Percentiles rank a stretch among this genome's conserved stretches.
Evolutionary conservation across 2,888 invertebrate genomes (phyloP).

Genomic region (Polyploca ridens): DNA sequence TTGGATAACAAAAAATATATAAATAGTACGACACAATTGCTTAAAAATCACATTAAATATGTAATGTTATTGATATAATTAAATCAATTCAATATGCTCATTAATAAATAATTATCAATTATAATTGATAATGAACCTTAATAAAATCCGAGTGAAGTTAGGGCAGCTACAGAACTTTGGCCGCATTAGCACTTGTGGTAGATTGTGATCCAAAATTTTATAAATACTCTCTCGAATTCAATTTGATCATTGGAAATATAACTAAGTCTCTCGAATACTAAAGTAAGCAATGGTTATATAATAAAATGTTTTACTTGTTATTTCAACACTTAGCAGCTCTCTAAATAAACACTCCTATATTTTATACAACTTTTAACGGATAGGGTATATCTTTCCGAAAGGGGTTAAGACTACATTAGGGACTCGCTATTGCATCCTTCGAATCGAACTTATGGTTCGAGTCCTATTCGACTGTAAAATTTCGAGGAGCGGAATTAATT

Average conservation of each 20-base stretch:
- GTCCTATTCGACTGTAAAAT: too few relatives aligned
- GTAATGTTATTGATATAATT: background rate
- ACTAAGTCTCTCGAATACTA: background rate
- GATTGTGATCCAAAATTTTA: too few relatives aligned
- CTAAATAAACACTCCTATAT: background rate
- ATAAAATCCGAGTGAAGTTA: background rate
- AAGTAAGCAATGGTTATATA: background rate
- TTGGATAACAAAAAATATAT: background rate
- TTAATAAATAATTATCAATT: background rate
- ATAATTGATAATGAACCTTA: background rate
- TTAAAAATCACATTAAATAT: background rate
- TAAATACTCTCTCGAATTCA: background rate
- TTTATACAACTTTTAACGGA: background rate
- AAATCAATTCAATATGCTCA: background rate
- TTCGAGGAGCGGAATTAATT: too few relatives aligned
- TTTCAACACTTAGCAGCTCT: background rate
- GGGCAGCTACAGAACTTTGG: background rate
- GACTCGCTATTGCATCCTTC: too few relatives aligned
- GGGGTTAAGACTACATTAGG: too few relatives aligned
- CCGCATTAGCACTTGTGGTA: too few relatives aligned
- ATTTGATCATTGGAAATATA: background rate
- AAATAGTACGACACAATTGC: background rate
- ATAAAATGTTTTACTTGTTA: background rate
- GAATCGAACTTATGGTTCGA: too few relatives aligned
- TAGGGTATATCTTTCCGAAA: too few relatives aligned